phyloP scores from a whole-genome alignment of 2,113 vertebrate species.

The Pungitius pungitius region DNA sequence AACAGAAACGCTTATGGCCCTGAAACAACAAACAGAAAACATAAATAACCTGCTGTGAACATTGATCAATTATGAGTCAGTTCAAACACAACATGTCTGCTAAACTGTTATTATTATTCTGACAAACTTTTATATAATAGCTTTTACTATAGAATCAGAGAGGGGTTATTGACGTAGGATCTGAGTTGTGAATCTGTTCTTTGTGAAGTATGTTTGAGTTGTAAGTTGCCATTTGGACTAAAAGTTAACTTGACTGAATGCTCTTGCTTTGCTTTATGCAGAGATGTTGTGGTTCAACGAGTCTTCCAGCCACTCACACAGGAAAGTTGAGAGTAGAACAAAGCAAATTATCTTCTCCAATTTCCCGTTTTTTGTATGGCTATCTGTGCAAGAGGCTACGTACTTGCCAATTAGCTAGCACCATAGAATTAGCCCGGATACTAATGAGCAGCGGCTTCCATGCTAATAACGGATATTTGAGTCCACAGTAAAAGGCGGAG shows the following conservation, averaged over 20 bases:
- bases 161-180: background rate
- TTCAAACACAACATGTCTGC: background rate
- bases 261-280: background rate
- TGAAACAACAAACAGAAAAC: background rate
- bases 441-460: constrained; percentile 42
- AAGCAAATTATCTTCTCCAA: background rate
- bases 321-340: background rate
- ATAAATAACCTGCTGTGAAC: background rate
- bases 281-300: background rate
- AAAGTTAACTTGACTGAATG: background rate
- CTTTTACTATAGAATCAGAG: background rate
- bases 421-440: constrained; percentile 39
- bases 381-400: background rate
- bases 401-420: constrained; percentile 21
- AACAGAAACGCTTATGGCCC: background rate
- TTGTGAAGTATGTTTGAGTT: background rate
- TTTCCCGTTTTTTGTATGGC: background rate
- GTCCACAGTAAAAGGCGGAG: constrained; percentile 45
- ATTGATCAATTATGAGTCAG: background rate
- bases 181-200: background rate
- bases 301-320: background rate
- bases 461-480: constrained; percentile 60
- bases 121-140: background rate
- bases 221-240: background rate
- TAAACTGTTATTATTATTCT: too few species aligned